Evolutionary conservation across 2,797 vertebrate species (phyloP).

Genomic region (Diceros bicornis): DNA sequence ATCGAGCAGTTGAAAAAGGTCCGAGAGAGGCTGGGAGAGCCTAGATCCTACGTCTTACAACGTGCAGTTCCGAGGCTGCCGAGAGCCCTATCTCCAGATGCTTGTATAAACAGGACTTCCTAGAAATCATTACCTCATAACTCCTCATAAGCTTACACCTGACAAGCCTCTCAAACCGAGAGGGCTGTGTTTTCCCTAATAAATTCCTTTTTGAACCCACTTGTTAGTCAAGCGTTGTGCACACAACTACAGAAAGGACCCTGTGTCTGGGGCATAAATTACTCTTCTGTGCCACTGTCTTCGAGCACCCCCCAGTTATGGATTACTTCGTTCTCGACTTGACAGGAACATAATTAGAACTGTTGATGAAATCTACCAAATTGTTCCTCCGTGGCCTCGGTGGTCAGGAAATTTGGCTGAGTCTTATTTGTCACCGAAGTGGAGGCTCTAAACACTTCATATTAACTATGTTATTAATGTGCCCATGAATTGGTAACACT

Average conservation of each 20-base stretch:
- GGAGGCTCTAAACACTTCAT: slow-evolving; percentile 95
- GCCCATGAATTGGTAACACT: slow-evolving; percentile 89
- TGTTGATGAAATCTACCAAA: slow-evolving; percentile 99
- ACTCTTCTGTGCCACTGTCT: slow-evolving; percentile 91
- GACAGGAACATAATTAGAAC: slow-evolving; percentile 99
- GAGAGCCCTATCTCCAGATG: neutral
- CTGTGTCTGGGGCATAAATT: slow-evolving; percentile 93
- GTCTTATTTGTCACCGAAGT: slow-evolving; percentile 95
- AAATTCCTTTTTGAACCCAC: slow-evolving; percentile 90
- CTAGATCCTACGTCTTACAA: neutral
- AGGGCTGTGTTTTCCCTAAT: slow-evolving; percentile 85
- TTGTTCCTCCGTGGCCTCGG: slow-evolving; percentile 95
- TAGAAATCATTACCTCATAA: slow-evolving; percentile 68
- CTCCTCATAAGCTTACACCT: slow-evolving; percentile 78
- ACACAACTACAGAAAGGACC: slow-evolving; percentile 90
- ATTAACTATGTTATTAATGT: slow-evolving; percentile 97
- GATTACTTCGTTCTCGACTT: slow-evolving; percentile 98
- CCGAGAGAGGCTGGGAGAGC: neutral
- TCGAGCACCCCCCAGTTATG: slow-evolving; percentile 94
- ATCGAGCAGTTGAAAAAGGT: slow-evolving; percentile 17
- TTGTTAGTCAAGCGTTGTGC: slow-evolving; percentile 92
- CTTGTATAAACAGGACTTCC: slow-evolving; percentile 68
- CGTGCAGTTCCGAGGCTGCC: fast-evolving
- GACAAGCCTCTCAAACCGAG: slow-evolving; percentile 71
- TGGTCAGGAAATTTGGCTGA: slow-evolving; percentile 94